A percentile compares a stretch with the other conserved stretches of the same genome.
Evolutionary conservation across 2,797 vertebrate genomes (phyloP).

Genomic region (Chrosomus eos): DNA sequence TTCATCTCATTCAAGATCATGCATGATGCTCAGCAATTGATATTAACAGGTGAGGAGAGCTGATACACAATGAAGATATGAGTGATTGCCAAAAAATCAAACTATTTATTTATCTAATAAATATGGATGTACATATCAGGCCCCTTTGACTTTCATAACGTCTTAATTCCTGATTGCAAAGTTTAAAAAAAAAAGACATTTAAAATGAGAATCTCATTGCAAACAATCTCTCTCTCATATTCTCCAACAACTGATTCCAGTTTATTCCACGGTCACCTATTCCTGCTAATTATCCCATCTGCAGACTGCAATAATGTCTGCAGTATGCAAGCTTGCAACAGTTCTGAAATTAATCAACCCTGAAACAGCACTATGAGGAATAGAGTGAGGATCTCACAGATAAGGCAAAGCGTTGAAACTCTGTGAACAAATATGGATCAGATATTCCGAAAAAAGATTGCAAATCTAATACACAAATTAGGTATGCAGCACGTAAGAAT

Average conservation of each 20-base stretch:
- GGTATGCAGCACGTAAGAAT: not conserved
- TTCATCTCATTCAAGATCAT: not conserved
- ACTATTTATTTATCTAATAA: not conserved
- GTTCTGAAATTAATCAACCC: constrained; percentile 44
- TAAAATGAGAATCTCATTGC: not conserved
- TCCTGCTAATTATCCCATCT: constrained; percentile 49
- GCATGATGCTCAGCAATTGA: not conserved
- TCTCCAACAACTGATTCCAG: constrained; percentile 28
- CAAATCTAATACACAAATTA: not conserved
- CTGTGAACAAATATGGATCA: constrained; percentile 7
- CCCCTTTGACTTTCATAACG: not conserved
- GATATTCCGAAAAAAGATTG: constrained; percentile 4
- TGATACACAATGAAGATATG: not conserved
- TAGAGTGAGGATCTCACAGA: not conserved
- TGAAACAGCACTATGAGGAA: constrained; percentile 40
- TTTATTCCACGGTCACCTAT: constrained; percentile 44
- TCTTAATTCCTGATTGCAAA: not conserved
- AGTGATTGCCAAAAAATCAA: not conserved
- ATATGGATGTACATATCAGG: not conserved
- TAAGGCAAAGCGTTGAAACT: constrained; percentile 21
- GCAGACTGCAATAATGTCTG: constrained; percentile 43
- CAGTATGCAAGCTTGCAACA: constrained; percentile 46
- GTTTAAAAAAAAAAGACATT: not conserved
- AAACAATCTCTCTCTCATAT: constrained; percentile 9
- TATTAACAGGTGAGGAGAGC: not conserved